Evolutionary conservation across 1,140 invertebrate species (phyloP).

Genomic region (Drosophila biarmipes): DNA sequence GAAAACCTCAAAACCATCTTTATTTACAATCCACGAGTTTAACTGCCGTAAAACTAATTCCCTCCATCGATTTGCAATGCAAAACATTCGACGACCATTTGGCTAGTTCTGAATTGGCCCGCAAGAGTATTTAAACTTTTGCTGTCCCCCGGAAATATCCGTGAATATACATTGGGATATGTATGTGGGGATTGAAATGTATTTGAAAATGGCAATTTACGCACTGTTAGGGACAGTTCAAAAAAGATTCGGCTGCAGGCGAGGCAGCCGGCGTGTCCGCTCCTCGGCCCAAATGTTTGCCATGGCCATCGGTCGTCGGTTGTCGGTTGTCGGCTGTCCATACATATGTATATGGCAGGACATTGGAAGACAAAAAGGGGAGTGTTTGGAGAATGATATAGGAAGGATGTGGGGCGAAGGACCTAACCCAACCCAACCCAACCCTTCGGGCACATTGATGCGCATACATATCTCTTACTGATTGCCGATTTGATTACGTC

Average conservation of each 20-base stretch:
- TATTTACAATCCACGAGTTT: constrained; percentile 11
- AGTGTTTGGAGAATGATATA: not conserved
- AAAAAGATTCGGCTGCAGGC: constrained; percentile 71
- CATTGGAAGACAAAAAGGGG: not conserved
- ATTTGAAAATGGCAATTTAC: constrained; percentile 80
- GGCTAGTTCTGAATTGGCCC: constrained; percentile 4
- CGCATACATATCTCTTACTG: constrained; percentile 71
- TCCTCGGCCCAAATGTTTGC: constrained; percentile 41
- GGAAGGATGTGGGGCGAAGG: not conserved
- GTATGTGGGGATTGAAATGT: constrained; percentile 68
- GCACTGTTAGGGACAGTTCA: constrained; percentile 71
- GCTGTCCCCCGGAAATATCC: constrained; percentile 26
- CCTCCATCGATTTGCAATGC: constrained; percentile 27
- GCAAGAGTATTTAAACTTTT: constrained; percentile 48
- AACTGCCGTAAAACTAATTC: constrained; percentile 34
- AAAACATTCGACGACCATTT: constrained; percentile 29
- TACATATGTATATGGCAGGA: not conserved
- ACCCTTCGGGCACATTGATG: constrained; percentile 65
- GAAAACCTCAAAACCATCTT: constrained; percentile 1
- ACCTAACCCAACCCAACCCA: constrained; percentile 49
- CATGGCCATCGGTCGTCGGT: constrained; percentile 1
- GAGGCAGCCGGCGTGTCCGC: constrained; percentile 38
- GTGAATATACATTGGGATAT: constrained; percentile 28
- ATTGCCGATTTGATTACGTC: constrained; percentile 81
- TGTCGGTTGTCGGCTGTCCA: not conserved